Evolutionary conservation across 2,797 vertebrate genomes (phyloP).

Genomic region (Hybognathus amarus): DNA sequence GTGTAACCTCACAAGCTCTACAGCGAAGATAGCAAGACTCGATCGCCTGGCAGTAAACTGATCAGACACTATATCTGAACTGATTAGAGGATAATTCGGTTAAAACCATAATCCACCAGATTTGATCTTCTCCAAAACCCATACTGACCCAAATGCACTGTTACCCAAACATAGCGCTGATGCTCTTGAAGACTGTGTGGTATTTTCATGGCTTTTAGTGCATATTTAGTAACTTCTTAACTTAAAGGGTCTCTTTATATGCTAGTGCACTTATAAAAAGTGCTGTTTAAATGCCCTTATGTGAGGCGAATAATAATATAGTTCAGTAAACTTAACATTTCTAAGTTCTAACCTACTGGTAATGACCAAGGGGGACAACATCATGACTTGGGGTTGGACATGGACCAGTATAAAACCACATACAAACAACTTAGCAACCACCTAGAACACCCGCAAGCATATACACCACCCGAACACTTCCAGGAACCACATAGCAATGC

Average conservation of each 20-base stretch:
- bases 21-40: background rate
- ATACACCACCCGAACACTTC: background rate
- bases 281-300: background rate
- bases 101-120: slow-evolving; percentile 40
- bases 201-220: slow-evolving; percentile 1
- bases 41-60: background rate
- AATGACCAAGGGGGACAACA: too few species aligned
- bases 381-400: background rate
- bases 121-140: slow-evolving; percentile 40
- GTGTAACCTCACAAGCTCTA: background rate
- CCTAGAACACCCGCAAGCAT: background rate
- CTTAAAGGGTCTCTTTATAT: background rate
- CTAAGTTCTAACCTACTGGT: too few species aligned
- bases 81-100: slow-evolving; percentile 28
- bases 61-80: slow-evolving; percentile 22
- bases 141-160: slow-evolving; percentile 36
- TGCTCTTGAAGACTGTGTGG: slow-evolving; percentile 6
- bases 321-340: too few species aligned
- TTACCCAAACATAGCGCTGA: background rate
- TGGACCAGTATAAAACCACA: background rate
- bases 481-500: background rate
- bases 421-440: background rate
- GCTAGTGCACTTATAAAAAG: background rate
- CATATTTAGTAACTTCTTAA: background rate
- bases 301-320: too few species aligned